phyloP scores from a whole-genome alignment of 2,888 invertebrate genomes.

The Erebia palarica region DNA sequence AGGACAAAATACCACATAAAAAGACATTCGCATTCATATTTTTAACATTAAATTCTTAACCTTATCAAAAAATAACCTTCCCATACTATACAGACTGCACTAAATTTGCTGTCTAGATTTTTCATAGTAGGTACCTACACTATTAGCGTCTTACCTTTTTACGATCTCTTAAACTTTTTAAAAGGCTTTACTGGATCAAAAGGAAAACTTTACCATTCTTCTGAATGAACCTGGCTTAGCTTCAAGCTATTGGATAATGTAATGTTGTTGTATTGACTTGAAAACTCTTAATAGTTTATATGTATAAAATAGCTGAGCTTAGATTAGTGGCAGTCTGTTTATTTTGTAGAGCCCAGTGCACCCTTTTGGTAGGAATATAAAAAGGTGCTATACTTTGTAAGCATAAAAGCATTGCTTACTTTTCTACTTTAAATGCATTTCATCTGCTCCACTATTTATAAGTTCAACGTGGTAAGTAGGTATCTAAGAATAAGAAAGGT shows the following conservation, averaged over 20 bases:
- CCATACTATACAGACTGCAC: not conserved
- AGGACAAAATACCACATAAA: not conserved
- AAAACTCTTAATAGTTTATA: not conserved
- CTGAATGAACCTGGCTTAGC: slow-evolving; percentile 22
- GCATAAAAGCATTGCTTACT: too few relatives aligned
- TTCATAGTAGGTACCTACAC: slow-evolving; percentile 3
- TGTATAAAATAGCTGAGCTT: not conserved
- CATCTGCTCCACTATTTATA: too few relatives aligned
- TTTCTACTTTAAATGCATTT: too few relatives aligned
- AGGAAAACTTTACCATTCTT: slow-evolving; percentile 18
- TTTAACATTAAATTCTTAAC: not conserved
- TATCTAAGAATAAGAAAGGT: too few relatives aligned
- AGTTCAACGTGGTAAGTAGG: too few relatives aligned
- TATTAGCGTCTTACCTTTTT: slow-evolving; percentile 24
- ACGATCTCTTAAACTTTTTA: slow-evolving; percentile 22
- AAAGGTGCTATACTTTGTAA: not conserved
- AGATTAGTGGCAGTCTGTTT: not conserved
- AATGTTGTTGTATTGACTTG: not conserved
- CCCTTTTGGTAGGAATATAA: not conserved
- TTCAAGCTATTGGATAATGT: slow-evolving; percentile 7
- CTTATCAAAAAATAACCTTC: not conserved
- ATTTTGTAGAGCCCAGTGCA: not conserved
- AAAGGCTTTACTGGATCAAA: slow-evolving; percentile 20
- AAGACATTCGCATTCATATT: not conserved
- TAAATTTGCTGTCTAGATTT: not conserved